Evolutionary conservation across 2,888 invertebrate genomes (phyloP), one percentile per base, ranked within the genome.

Genomic region (Limnephilus lunatus): DNA sequence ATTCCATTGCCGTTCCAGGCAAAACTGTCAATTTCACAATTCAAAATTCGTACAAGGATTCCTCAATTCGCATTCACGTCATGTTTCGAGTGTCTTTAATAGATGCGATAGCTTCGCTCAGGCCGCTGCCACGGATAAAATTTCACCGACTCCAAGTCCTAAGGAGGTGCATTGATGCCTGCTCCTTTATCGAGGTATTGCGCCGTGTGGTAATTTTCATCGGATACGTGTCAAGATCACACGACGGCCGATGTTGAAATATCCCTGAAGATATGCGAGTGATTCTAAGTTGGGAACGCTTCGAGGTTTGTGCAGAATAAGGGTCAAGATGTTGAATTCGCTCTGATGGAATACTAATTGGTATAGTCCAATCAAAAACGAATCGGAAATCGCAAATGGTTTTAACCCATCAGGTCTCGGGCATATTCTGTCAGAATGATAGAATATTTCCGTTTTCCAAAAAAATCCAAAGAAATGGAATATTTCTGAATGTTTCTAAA

Each of bases 221-320:
- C 30, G n/a, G 25, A 86, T 31, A 35, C 86, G 86, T 86, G 86
- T 86, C 86, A 86, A 86, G 86, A 86, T 86, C 83, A 83, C 39
- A 9, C 35, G 83, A 83, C 12, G 83, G 35, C 32, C 35, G 83
- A 15, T 83, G 83, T 25, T 25, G 83, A 83, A 83, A 83, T 83
- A 83, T 35, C 15, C 35, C 31, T 31, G 35, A 39, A 35, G 25
- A 83, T 35, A 68, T 25, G 68, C 68, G 83, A 83, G 35, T 32
- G 83, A 83, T 68, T 68, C 83, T 83, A 35, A 83, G 19, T 83
- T 83, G 83, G 25, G 32, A 32, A 35, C 32, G 32, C 35, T 15
- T 83, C 83, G 68, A 68, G 68, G 68, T 68, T 68, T 68, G n/a
- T n/a, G 68, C 68, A 68, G 68, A 68, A 68, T 68, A 68, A n/a